Conservation (phyloP, 2,113 vertebrate species). For the Hypomesus transpacificus region DNA sequence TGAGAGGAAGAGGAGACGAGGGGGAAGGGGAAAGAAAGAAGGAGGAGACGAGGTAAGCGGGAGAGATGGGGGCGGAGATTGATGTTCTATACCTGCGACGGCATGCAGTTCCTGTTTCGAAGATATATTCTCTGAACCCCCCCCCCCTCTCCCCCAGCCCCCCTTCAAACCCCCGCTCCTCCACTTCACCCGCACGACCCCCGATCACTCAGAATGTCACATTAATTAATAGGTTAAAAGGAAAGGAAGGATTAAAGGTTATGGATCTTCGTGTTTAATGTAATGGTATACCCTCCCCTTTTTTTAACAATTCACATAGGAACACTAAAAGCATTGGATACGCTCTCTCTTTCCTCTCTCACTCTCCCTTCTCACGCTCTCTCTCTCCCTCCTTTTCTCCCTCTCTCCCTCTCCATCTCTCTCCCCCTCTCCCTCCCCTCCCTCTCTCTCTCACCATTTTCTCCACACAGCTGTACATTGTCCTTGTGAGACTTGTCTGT, state of each 20-base stretch:
- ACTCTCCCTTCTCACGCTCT: background rate
- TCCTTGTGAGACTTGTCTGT: no score
- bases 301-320: slow-evolving; percentile 7
- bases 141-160: background rate
- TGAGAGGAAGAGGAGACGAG: background rate
- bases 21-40: background rate
- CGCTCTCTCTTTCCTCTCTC: no score
- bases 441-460: no score
- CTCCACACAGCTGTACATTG: no score
- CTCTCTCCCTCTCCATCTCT: no score
- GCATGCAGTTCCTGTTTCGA: background rate
- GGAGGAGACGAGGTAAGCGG: background rate
- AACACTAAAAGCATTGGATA: slow-evolving; percentile 2
- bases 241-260: slow-evolving; percentile 29
- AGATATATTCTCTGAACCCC: background rate
- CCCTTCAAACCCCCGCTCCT: background rate
- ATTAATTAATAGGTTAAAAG: slow-evolving; percentile 16
- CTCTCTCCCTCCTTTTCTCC: no score
- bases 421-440: no score
- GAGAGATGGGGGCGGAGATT: slow-evolving; percentile 12
- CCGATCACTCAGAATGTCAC: slow-evolving; percentile 5
- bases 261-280: slow-evolving; percentile 34
- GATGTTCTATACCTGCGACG: background rate
- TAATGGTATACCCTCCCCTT: slow-evolving; percentile 24
- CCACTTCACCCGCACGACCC: background rate